Evolutionary conservation across 1,140 invertebrate genomes (phyloP).

Genomic region (Leptopilina boulardi): DNA sequence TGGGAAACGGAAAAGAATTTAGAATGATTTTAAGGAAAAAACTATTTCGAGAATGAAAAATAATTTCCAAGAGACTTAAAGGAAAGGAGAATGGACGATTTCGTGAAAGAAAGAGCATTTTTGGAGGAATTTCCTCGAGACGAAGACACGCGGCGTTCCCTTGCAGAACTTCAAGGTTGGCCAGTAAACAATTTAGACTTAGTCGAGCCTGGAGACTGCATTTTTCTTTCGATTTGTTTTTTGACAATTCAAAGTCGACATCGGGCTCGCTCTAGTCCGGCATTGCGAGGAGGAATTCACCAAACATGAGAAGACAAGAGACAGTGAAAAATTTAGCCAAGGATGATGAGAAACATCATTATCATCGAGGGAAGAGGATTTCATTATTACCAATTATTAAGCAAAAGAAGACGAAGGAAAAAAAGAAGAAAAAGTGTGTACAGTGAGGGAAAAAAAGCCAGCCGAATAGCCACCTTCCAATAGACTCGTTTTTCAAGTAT

Average conservation of each 20-base stretch:
- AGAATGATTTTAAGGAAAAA: too few species aligned
- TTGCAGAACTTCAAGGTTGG: constrained; percentile 65
- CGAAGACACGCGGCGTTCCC: constrained; percentile 52
- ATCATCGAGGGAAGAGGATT: constrained; percentile 49
- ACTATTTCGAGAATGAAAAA: too few species aligned
- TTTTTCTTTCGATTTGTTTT: constrained; percentile 41
- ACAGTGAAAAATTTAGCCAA: constrained; percentile 36
- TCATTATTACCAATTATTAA: constrained; percentile 41
- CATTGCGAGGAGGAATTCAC: constrained; percentile 45
- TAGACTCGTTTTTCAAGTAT: constrained; percentile 73
- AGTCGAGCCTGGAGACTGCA: constrained; percentile 65
- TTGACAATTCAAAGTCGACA: constrained; percentile 16
- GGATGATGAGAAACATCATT: constrained; percentile 36
- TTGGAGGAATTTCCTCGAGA: constrained; percentile 38
- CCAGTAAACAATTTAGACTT: constrained; percentile 69
- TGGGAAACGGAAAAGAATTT: too few species aligned
- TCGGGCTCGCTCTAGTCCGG: constrained; percentile 60
- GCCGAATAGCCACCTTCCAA: constrained; percentile 67
- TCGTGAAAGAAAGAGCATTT: too few species aligned
- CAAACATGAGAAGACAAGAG: constrained; percentile 35
- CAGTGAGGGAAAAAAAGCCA: constrained; percentile 60
- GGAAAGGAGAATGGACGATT: background rate
- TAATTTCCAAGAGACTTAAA: background rate
- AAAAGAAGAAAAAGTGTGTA: constrained; percentile 62
- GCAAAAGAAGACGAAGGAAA: background rate